Conservation (phyloP, 2,888 invertebrate species). For the Pseudolycoriella hygida region DNA sequence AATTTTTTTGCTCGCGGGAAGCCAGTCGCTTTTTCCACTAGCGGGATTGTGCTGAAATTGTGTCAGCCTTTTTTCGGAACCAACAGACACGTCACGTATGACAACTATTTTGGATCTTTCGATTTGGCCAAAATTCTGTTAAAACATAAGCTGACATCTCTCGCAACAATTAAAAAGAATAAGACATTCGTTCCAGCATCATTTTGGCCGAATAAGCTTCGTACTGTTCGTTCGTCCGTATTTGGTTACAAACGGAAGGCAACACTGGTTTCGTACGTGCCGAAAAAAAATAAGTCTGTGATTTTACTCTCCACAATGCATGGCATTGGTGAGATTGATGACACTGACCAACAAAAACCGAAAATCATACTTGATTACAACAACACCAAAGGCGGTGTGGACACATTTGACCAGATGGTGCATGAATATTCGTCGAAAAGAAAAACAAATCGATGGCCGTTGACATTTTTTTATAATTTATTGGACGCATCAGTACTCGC, state of each 20-base stretch:
- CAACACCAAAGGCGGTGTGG: too few relatives aligned
- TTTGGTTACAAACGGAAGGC: neutral
- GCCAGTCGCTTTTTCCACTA: too few relatives aligned
- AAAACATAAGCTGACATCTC: neutral
- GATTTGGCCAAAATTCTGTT: neutral
- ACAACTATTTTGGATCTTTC: neutral
- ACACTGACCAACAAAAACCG: slow-evolving; percentile 4
- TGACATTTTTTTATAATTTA: too few relatives aligned
- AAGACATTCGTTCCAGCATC: neutral
- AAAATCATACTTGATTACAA: slow-evolving; percentile 3
- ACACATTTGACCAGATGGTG: too few relatives aligned
- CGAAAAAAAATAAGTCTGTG: neutral
- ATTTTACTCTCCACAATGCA: slow-evolving; percentile 7
- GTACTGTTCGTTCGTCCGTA: neutral
- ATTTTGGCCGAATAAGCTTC: neutral
- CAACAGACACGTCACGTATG: neutral
- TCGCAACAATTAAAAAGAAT: neutral
- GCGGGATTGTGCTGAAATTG: neutral
- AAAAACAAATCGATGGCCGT: neutral
- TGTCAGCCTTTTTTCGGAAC: neutral
- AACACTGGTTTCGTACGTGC: neutral
- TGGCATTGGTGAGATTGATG: neutral
- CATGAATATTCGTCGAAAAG: neutral
- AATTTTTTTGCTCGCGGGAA: too few relatives aligned
- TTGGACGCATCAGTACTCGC: neutral